Conservation (phyloP, 2,797 vertebrate species). For the Sebastes kiyomatsui region DNA sequence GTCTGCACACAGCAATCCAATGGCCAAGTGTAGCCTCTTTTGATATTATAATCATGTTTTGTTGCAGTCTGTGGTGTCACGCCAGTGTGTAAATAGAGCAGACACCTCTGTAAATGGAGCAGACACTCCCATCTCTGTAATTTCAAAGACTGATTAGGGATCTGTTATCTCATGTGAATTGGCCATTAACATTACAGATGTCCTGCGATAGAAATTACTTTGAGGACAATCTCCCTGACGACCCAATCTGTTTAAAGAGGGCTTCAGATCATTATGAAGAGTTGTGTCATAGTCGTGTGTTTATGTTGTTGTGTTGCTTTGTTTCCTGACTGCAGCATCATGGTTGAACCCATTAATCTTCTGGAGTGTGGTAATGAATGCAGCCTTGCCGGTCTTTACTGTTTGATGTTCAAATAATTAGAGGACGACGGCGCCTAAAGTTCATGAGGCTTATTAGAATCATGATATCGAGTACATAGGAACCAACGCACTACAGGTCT, state of each 20-base stretch:
- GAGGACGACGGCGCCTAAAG: slow-evolving; percentile 46
- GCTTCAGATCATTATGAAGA: slow-evolving; percentile 20
- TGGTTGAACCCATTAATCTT: slow-evolving; percentile 71
- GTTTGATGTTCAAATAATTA: slow-evolving; percentile 78
- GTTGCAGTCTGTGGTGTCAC: neutral
- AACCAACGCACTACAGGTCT: slow-evolving; percentile 31
- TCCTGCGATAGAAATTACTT: slow-evolving; percentile 37
- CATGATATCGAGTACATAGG: slow-evolving; percentile 27
- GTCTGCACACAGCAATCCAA: neutral
- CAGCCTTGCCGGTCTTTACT: slow-evolving; percentile 47
- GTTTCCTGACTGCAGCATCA: slow-evolving; percentile 38
- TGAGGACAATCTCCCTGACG: slow-evolving; percentile 13
- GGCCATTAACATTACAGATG: slow-evolving; percentile 58
- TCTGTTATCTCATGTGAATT: slow-evolving; percentile 48
- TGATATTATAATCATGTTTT: neutral
- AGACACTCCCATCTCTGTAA: slow-evolving; percentile 45
- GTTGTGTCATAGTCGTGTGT: slow-evolving; percentile 15
- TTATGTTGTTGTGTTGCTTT: slow-evolving; percentile 22
- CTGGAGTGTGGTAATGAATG: slow-evolving; percentile 64
- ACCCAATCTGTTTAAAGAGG: slow-evolving; percentile 14
- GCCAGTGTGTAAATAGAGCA: slow-evolving; percentile 14
- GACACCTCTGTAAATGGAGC: slow-evolving; percentile 36
- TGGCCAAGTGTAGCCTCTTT: neutral
- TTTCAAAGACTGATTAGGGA: slow-evolving; percentile 51
- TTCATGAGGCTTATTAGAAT: slow-evolving; percentile 65